Evolutionary conservation across 2,113 vertebrate genomes (phyloP), one percentile per base, ranked within the genome.

Genomic region (Corydoras maculifer): DNA sequence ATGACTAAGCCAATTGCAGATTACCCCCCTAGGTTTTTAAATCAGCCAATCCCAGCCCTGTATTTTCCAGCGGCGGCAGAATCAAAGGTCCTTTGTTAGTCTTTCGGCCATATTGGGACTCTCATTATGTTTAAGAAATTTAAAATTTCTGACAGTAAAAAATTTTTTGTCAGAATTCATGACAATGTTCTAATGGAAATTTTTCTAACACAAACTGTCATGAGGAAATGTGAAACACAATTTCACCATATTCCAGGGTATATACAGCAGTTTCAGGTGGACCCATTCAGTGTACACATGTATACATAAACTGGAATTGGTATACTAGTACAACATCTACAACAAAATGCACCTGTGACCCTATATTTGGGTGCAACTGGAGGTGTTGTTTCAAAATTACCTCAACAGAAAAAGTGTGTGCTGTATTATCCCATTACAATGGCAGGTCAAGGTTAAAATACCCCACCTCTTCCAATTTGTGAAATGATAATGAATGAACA

Each of bases 361-460:
- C n/a, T n/a, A n/a, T n/a, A n/a, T n/a, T n/a, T n/a, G n/a, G n/a
- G n/a, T n/a, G n/a, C n/a, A n/a, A n/a, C n/a, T n/a, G n/a, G n/a
- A n/a, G n/a, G n/a, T n/a, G n/a, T n/a, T n/a, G n/a, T n/a, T n/a
- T 48, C 14, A 4, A 69, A 73, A 51, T 8, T 77, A 5, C 68
- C 68, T 5, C n/a, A 62, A 14, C 62, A 71, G 25, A 31, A 18
- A 13, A 74, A 69, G 53, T 60, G 50, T 13, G 18, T 70, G 0
- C 30, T 77, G 2, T 79, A 73, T 8, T 66, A 80, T 9, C 49
- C 18, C 2, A 63, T 80, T 35, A 62, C 60, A n/a, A n/a, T n/a
- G n/a, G n/a, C n/a, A n/a, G n/a, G n/a, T n/a, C n/a, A n/a, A n/a
- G n/a, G n/a, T n/a, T 32, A 58, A 58, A 58, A 58, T 15, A 58